phyloP scores from a whole-genome alignment of 2,888 invertebrate genomes.

The Carcina quercana region DNA sequence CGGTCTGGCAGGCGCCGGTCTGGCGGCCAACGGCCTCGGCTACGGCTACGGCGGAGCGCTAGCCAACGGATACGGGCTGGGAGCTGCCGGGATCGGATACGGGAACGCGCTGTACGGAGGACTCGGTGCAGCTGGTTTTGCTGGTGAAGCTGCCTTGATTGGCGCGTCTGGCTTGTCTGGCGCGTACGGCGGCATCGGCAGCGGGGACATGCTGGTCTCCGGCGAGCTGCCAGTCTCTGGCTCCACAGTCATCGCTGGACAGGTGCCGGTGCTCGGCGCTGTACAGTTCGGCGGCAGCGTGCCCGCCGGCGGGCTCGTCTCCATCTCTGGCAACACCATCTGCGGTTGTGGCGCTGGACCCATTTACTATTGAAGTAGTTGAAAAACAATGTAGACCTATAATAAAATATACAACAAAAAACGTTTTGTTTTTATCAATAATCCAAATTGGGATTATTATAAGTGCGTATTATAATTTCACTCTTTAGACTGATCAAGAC shows the following conservation, averaged over 20 bases:
- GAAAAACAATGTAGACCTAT: too few relatives aligned
- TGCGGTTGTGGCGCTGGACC: slow-evolving; percentile 15
- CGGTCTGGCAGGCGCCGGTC: background rate
- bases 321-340: slow-evolving; percentile 24
- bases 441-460: too few relatives aligned
- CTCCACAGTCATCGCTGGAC: slow-evolving; percentile 24
- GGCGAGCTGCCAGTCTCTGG: slow-evolving; percentile 27
- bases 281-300: slow-evolving; percentile 23
- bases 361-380: background rate
- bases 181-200: slow-evolving; percentile 16
- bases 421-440: too few relatives aligned
- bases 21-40: background rate
- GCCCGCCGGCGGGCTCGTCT: slow-evolving; percentile 24
- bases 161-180: slow-evolving; percentile 23
- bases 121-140: slow-evolving; percentile 8
- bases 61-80: background rate
- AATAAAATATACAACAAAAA: too few relatives aligned
- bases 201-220: slow-evolving; percentile 22
- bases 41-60: background rate
- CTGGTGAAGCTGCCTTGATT: slow-evolving; percentile 24
- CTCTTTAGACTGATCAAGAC: too few relatives aligned
- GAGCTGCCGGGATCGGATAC: slow-evolving; percentile 1
- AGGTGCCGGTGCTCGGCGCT: slow-evolving; percentile 28
- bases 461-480: too few relatives aligned
- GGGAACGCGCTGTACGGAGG: background rate